These are phyloP conservation scores for Tympanuchus pallidicinctus DNA, from an alignment of 2,113 vertebrate genomes.

Conservation along the genomic window DNA sequence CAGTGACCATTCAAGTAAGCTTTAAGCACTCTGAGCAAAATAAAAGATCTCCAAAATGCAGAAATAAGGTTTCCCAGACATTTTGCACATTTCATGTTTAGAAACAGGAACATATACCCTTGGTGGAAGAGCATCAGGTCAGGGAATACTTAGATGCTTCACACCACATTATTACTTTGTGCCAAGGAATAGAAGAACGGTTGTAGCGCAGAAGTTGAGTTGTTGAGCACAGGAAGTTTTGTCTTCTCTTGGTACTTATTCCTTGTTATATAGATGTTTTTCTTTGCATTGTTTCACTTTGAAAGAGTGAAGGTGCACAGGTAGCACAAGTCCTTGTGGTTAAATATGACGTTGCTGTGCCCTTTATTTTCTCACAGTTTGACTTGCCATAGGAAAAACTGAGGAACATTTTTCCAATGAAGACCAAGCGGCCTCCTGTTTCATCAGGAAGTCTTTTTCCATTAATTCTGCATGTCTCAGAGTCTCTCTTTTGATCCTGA, in stretches of 20 bases:
- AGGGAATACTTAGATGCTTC: background rate
- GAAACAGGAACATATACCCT: background rate
- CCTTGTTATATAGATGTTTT: background rate
- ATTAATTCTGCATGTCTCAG: background rate
- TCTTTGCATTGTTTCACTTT: background rate
- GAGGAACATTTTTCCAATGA: background rate
- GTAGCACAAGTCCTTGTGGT: background rate
- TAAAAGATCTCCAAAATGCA: background rate
- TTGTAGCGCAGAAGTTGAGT: background rate
- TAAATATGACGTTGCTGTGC: background rate
- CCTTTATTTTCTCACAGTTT: background rate
- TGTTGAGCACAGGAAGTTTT: background rate
- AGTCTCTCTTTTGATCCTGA: background rate
- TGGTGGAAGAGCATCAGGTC: background rate
- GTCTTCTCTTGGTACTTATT: background rate
- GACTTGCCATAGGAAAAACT: background rate
- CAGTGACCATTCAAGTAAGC: background rate
- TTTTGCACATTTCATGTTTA: fast-evolving
- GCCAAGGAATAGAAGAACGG: background rate
- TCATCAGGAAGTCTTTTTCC: background rate
- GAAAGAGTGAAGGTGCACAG: background rate
- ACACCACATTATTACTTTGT: background rate
- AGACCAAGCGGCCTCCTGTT: background rate
- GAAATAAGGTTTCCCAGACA: background rate
- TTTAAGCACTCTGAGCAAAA: background rate